Base-by-base conservation (phyloP, 2,888 invertebrate genomes). In the Spatulosminthurus flaviceps region DNA sequence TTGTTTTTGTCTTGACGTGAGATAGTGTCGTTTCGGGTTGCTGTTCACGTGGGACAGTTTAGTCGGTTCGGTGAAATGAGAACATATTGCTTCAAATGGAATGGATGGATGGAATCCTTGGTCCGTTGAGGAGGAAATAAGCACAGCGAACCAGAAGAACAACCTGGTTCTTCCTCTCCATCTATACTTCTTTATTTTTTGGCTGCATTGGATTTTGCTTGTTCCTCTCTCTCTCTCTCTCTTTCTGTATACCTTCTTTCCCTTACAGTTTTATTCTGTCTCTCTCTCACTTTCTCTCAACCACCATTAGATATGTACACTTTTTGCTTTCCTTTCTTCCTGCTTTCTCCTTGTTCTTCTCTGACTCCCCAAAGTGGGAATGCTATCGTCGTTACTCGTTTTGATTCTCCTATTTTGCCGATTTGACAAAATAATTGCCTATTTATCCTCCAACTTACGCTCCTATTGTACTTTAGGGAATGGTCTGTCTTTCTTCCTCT, bases 371-470 rank as follows among this genome's bases (percentile, higher is more conserved):
- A 70, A 79, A 76, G 71, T 76, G 75, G 79, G 81, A 79, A 78
- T 81, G 77, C 74, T 43, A 66, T 77, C 80, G 73, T 79, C 76
- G 70, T 75, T 69, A 81, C 79, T 83, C 81, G 77, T 82, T 82
- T 79, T 82, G 78, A 82, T 84, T 82, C 82, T 80, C 77, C 80
- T 81, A 82, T 82, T 83, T 83, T 82, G 82, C 83, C 83, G 83
- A 84, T 84, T 84, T 84, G 85, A 84, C 85, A 85, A 84, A 84
- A 84, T 85, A 85, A 85, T 85, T 84, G 85, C 84, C 84, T 84
- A 85, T 85, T 85, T 85, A 85, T 85, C 84, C 85, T 84, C 83
- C 81, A 81, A 82, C 80, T 82, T 83, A 81, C 76, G 74, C 73
- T 71, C 67, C 81, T 82, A 84, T 85, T 83, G 85, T 83, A 77